Evolutionary conservation across 2,113 vertebrate genomes (phyloP), one percentile per base, ranked within the genome.

Genomic region (Panthera tigris): DNA sequence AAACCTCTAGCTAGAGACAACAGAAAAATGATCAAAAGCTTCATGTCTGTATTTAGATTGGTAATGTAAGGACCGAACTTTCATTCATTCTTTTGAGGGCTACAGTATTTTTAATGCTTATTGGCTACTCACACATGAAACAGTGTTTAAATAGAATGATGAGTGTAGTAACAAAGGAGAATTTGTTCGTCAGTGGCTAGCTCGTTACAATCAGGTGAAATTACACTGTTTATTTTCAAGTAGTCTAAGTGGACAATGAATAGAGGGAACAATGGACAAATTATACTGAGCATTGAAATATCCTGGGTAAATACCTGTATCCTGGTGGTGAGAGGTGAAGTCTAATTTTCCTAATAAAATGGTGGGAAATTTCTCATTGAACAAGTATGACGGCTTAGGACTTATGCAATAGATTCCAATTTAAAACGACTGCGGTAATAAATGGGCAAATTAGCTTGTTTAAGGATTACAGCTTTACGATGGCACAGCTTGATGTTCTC

Each of bases 71-170:
- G 97, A 95, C 93, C 98, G 97, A 95, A 91, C 94, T 92, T 98
- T 97, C 92, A 97, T 96, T 98, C 97, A 92, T 61, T 94, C 95
- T 97, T 86, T 98, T 89, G 95, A 97, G 97, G 98, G 94, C 3
- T 82, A 55, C 33, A n/a, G 9, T 98, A 97, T 97, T 95, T 69
- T 94, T 97, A 97, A 97, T 97, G 95, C 96, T 91, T 68, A 76
- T 98, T 97, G 76, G 96, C 96, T 89, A 93, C 91, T 95, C 95
- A 98, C 97, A 97, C 96, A 96, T 97, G 97, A 97, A 97, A 83
- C 89, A 95, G 14, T 66, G 82, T 95, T 80, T 55, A 29, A 89
- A 33, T 39, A 48, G 89, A 95, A 73, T 63, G 82, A 19, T 52
- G 31, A 63, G 65, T 27, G 63, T 41, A 45, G 45, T 89, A 84